Evolutionary conservation across 2,797 vertebrate species (phyloP), one percentile per base, ranked within the genome.

Genomic region (Hippoglossus hippoglossus): DNA sequence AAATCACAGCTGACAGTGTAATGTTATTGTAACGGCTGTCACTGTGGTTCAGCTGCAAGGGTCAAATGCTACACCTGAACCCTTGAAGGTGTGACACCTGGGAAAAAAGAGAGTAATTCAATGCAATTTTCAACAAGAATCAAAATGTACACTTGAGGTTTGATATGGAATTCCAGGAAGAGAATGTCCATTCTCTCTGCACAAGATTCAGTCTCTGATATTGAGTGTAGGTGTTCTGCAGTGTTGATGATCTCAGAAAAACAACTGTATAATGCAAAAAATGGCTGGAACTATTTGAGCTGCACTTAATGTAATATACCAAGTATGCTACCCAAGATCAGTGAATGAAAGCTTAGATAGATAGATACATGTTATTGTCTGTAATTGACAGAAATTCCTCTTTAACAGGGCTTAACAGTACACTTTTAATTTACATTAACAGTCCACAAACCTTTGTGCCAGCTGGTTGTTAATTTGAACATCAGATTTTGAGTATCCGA

Each of bases 1-100:
- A 81, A 79, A 79, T 89, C 79, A 86, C 36, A 8, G 59, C 18
- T 3, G 79, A 82, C 80, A 75, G 69, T 51, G 71, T 86, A 75
- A 73, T 75, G 53, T 67, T 65, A 24, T 69, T 62, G 58, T 74
- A 81, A 83, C 73, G 69, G 68, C 74, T 73, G 66, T 62, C 80
- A 73, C 63, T 63, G 34, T 62, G 76, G 76, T 80, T 85, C 76
- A 82, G 53, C 50, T 73, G 64, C 50, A 44, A 16, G 55, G 81
- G 62, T 86, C 67, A 76, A 79, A 73, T 3, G 44, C 52, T 69
- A 50, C 64, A 21, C 55, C 68, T 53, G 52, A 70, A 44, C 22
- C 50, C 21, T 51, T 47, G 22, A 54, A 62, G 46, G 36, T 51
- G 62, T 61, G 50, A 58, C 25, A 26, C 16, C 6, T 9, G 59